Conservation (phyloP, 2,797 vertebrate genomes). For the Anableps anableps region DNA sequence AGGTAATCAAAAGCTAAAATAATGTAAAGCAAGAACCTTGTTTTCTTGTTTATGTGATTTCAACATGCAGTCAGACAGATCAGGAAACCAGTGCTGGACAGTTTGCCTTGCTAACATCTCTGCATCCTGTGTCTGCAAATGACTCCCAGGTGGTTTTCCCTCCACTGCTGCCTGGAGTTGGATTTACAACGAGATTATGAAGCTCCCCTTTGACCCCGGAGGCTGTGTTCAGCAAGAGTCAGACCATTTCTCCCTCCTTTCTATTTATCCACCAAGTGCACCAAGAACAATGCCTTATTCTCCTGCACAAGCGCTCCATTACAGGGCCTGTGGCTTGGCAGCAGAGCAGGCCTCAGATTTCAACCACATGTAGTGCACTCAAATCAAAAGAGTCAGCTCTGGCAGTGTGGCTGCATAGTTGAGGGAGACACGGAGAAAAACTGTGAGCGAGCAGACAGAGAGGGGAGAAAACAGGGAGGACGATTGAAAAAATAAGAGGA, state of each 20-base stretch:
- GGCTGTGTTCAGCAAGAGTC: conserved; percentile 64
- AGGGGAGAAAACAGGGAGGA: conserved; percentile 28
- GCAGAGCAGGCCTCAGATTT: conserved; percentile 87
- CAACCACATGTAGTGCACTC: conserved; percentile 95
- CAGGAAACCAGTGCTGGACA: conserved; percentile 53
- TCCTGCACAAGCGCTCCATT: conserved; percentile 85
- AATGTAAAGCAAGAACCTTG: conserved; percentile 6
- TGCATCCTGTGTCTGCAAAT: conserved; percentile 60
- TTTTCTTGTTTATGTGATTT: conserved; percentile 34
- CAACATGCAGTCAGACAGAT: conserved; percentile 38
- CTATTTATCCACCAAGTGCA: conserved; percentile 69
- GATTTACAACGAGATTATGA: conserved; percentile 77
- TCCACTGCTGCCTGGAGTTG: conserved; percentile 52
- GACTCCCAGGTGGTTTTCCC: conserved; percentile 62
- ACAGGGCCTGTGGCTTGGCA: conserved; percentile 92
- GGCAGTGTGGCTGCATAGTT: conserved; percentile 86
- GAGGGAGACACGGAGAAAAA: conserved; percentile 79
- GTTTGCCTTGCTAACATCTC: conserved; percentile 53
- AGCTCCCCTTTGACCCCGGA: conserved; percentile 73
- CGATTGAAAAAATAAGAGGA: conserved; percentile 49
- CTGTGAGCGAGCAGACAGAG: conserved; percentile 40
- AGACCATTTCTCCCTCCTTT: conserved; percentile 56
- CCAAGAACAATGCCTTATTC: conserved; percentile 89
- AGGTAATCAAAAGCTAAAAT: background rate
- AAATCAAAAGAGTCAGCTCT: conserved; percentile 90